These are phyloP conservation scores for Caenorhabditis brenneri DNA, from an alignment of 1,140 invertebrate genomes.

Conservation along the genomic window DNA sequence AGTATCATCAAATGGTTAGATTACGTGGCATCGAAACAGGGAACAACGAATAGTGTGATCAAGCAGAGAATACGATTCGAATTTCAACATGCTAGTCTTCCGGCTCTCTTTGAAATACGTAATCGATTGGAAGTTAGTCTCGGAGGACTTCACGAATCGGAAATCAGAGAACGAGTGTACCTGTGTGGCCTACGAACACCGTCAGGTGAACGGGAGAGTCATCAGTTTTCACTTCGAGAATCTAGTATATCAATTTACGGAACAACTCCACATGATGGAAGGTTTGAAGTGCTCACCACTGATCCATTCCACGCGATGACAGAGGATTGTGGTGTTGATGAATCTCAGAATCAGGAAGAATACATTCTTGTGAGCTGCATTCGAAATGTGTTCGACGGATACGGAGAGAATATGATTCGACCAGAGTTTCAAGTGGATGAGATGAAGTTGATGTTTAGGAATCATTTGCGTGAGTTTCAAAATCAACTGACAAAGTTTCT, in stretches of 20 bases:
- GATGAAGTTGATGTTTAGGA: not conserved
- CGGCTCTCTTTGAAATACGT: conserved; percentile 4
- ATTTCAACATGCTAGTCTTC: conserved; percentile 8
- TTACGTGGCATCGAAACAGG: not conserved
- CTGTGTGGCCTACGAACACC: not conserved
- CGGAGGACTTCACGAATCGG: not conserved
- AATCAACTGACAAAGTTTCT: not conserved
- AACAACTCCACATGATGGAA: not conserved
- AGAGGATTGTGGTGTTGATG: not conserved
- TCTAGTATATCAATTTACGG: not conserved
- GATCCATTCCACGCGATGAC: conserved; percentile 28
- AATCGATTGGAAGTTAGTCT: not conserved
- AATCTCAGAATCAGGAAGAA: not conserved
- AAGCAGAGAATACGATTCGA: conserved; percentile 23
- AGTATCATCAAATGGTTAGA: conserved; percentile 25
- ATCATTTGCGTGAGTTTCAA: conserved; percentile 11
- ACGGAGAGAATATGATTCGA: not conserved
- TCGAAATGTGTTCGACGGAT: conserved; percentile 17
- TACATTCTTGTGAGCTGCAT: conserved; percentile 26
- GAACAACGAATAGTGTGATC: not conserved
- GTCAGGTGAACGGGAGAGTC: not conserved
- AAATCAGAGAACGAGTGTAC: not conserved
- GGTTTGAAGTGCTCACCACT: conserved; percentile 3
- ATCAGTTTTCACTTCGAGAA: not conserved
- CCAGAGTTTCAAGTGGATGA: not conserved